phyloP scores from a whole-genome alignment of 2,888 invertebrate genomes.

The Scelioninae gen. 2 region DNA sequence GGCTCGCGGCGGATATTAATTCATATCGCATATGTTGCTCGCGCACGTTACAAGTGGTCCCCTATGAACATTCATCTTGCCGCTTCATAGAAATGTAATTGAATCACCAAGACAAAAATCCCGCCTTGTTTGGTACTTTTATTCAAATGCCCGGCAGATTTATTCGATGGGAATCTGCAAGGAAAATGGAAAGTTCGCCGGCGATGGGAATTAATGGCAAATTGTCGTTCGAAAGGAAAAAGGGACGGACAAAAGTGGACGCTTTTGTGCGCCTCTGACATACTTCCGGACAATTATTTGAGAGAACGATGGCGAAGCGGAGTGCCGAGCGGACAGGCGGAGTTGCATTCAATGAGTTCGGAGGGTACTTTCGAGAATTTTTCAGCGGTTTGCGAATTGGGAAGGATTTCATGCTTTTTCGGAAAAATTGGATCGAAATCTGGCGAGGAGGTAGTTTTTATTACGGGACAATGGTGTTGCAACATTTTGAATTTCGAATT shows the following conservation, averaged over 20 bases:
- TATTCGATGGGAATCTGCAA: constrained; percentile 44
- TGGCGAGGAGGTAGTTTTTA: too few species aligned
- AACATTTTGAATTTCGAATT: too few species aligned
- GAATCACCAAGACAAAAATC: constrained; percentile 54
- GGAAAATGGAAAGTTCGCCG: constrained; percentile 34
- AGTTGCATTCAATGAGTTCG: too few species aligned
- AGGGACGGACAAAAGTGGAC: too few species aligned
- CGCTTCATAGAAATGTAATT: constrained; percentile 48
- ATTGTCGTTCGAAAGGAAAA: too few species aligned
- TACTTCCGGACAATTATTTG: not conserved
- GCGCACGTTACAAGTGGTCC: constrained; percentile 55
- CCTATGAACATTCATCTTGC: constrained; percentile 58
- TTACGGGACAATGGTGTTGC: too few species aligned
- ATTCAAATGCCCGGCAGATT: constrained; percentile 35
- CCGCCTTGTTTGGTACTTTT: constrained; percentile 43
- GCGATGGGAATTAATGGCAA: constrained; percentile 8
- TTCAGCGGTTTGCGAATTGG: too few species aligned
- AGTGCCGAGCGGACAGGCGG: too few species aligned
- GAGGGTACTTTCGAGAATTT: too few species aligned
- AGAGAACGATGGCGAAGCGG: too few species aligned
- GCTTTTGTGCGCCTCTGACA: not conserved
- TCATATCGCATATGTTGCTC: constrained; percentile 60
- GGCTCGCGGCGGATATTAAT: constrained; percentile 60
- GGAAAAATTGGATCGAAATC: too few species aligned
- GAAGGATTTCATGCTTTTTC: too few species aligned